Evolutionary conservation across 1,140 invertebrate species (phyloP), one percentile per base, ranked within the genome.

Genomic region (Palaemon carinicauda): DNA sequence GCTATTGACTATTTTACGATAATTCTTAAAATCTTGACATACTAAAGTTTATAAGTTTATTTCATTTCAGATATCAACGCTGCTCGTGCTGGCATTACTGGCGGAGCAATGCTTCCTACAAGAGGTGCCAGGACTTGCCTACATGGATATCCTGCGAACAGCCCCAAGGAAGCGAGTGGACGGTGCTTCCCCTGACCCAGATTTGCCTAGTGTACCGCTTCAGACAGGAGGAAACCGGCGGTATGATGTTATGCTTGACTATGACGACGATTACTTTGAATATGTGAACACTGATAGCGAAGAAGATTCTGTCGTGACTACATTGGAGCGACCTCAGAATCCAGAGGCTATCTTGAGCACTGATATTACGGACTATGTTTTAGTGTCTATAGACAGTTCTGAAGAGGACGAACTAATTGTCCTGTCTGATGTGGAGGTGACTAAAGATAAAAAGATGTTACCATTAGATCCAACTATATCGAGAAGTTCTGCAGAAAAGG

Each of bases 121-220:
- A 29, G 60, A 69, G n/a, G 60, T 69, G 21, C 60, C 60, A 12
- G 60, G 60, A 21, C 3, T 69, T 9, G 60, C 60, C 60, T 69
- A 69, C 60, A 78, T 85, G 33, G 82, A 85, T 53, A 85, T 85
- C 41, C 31, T 85, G 3, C 77, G 56, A 27, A 78, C 75, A 1
- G 74, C 54, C 52, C 82, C 82, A 1, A n/a, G 29, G 60, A 50
- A 10, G 10, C 27, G 60, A 12, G 12, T 69, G 21, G 12, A 69
- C 3, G 60, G 60, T 29, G 60, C 60, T 15, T 12, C 29, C n/a
- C 21, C 21, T 14, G n/a, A 14, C 29, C 60, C 12, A 29, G 51
- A 15, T 7, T 19, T 24, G 19, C 21, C 71, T 73, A 9, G 21
- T 2, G 24, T 14, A 15, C 65, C 65, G 14, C 24, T 31, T 19